Evolutionary conservation across 2,113 vertebrate genomes (phyloP).

Genomic region (Glareola pratincola): DNA sequence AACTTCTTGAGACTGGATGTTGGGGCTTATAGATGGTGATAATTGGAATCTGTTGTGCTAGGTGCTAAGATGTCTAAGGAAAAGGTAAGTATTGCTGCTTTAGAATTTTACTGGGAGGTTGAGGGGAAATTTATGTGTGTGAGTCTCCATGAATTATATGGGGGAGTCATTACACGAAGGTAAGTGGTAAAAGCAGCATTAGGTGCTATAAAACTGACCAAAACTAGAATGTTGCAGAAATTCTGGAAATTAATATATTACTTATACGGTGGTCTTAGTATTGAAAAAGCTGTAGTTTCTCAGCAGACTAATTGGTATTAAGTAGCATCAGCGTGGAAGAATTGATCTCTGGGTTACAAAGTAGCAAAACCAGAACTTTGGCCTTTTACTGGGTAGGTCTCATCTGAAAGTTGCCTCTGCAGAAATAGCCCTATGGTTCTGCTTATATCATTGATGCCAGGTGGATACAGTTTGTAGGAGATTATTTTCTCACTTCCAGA

Average conservation of each 20-base stretch:
- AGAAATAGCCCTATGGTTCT: not conserved
- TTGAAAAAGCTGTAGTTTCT: not conserved
- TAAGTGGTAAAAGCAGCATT: not conserved
- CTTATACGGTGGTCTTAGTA: not conserved
- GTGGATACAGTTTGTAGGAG: not conserved
- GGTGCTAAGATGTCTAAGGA: not conserved
- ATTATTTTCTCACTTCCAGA: not conserved
- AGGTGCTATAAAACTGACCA: not conserved
- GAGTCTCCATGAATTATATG: not conserved
- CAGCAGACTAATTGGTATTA: not conserved
- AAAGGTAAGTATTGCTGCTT: not conserved
- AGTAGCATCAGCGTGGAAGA: not conserved
- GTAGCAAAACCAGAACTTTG: not conserved
- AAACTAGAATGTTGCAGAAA: not conserved
- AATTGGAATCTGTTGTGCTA: not conserved
- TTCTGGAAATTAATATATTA: not conserved
- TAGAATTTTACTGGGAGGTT: not conserved
- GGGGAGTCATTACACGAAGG: not conserved
- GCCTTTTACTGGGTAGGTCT: not conserved
- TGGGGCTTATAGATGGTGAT: not conserved
- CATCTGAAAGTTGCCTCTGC: not conserved
- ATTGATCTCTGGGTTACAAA: not conserved
- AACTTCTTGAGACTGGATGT: not conserved
- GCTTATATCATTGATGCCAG: not conserved
- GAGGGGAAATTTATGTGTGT: not conserved